These are phyloP conservation scores for Xenentodon cancila DNA, from an alignment of 2,797 vertebrate species.

Conservation along the genomic window DNA sequence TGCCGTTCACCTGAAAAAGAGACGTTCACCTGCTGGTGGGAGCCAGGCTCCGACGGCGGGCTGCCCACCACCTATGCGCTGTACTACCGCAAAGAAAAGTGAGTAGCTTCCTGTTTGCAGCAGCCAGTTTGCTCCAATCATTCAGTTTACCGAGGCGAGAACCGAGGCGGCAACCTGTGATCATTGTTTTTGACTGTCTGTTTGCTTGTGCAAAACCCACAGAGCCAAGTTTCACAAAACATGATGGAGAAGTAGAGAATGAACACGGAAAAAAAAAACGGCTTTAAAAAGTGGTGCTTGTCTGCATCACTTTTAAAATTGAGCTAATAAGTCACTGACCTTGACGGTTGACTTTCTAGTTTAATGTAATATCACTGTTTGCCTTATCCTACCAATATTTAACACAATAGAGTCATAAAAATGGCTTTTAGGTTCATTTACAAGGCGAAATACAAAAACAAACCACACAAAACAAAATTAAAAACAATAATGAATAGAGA, in stretches of 20 bases:
- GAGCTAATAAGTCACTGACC: neutral
- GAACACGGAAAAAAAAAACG: neutral
- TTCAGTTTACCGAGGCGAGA: neutral
- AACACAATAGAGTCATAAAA: neutral
- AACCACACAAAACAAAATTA: too few relatives aligned
- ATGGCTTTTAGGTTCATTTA: too few relatives aligned
- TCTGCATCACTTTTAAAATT: too few relatives aligned
- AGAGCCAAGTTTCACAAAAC: too few relatives aligned
- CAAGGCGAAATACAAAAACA: too few relatives aligned
- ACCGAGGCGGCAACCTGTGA: neutral
- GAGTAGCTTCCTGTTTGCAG: slow-evolving; percentile 40
- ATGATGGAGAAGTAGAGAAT: too few relatives aligned
- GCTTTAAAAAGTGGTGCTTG: neutral
- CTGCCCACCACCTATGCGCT: slow-evolving; percentile 87
- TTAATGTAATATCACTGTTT: neutral
- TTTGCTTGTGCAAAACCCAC: neutral
- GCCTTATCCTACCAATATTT: neutral
- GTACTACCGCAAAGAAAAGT: slow-evolving; percentile 90
- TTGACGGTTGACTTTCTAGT: neutral
- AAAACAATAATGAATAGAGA: too few relatives aligned
- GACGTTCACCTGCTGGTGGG: slow-evolving; percentile 97
- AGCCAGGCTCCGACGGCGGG: slow-evolving; percentile 86
- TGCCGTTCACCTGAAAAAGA: slow-evolving; percentile 94
- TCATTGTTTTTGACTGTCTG: neutral
- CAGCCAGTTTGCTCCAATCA: neutral